phyloP scores from a whole-genome alignment of 2,113 vertebrate genomes.

The Aix galericulata region DNA sequence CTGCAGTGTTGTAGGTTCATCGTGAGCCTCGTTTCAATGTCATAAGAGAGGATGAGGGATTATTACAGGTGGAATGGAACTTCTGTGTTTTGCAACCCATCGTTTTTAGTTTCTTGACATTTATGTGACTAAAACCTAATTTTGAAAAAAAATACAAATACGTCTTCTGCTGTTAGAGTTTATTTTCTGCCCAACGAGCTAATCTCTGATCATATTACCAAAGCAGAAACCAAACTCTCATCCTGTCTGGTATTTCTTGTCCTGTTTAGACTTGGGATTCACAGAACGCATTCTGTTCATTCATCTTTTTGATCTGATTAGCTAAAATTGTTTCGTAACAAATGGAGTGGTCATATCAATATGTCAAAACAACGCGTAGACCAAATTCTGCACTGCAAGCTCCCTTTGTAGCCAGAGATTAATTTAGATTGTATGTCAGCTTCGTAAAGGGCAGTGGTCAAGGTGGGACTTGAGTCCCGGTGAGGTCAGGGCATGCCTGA shows the following conservation, averaged over 20 bases:
- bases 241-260: background rate
- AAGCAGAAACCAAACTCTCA: background rate
- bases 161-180: background rate
- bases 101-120: background rate
- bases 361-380: background rate
- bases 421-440: background rate
- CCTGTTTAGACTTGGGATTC: conserved; percentile 3
- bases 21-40: background rate
- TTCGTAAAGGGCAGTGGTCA: background rate
- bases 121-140: background rate
- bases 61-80: background rate
- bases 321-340: background rate
- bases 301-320: conserved; percentile 32
- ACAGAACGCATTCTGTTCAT: background rate
- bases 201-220: background rate
- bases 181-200: background rate
- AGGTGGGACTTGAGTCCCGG: background rate
- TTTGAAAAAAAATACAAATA: background rate
- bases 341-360: background rate
- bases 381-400: background rate
- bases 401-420: background rate
- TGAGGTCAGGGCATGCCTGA: background rate
- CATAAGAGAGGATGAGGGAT: background rate
- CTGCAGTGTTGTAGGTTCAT: background rate
- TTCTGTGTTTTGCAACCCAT: background rate